Percentiles rank a stretch among this genome's conserved stretches.
phyloP scores from a whole-genome alignment of 1,140 invertebrate species.

The Drosophila nebulosa region DNA sequence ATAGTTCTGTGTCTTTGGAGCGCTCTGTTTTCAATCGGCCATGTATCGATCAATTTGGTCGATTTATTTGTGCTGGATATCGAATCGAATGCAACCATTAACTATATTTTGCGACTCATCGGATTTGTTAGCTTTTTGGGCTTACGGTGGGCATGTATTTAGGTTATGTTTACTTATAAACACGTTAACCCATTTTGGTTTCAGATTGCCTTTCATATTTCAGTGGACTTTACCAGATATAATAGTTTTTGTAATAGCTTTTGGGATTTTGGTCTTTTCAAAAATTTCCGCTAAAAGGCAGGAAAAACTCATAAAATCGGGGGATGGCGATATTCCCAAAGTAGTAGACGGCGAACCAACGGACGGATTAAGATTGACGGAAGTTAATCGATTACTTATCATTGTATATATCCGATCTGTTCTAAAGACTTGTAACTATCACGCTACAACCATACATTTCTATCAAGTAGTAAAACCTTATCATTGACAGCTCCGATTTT shows the following conservation, averaged over 20 bases:
- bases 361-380: conserved; percentile 32
- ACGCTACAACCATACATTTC: too few species aligned
- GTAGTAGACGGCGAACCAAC: conserved; percentile 63
- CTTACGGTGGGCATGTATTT: conserved; percentile 22
- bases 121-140: conserved; percentile 40
- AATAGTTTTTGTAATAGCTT: conserved; percentile 81
- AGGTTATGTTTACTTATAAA: not conserved
- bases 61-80: conserved; percentile 13
- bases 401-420: conserved; percentile 46
- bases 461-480: not conserved
- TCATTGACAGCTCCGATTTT: conserved; percentile 85
- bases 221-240: conserved; percentile 85
- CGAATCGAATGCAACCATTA: not conserved
- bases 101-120: conserved; percentile 31
- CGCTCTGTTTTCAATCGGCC: conserved; percentile 10
- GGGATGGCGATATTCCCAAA: conserved; percentile 67
- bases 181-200: not conserved
- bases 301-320: conserved; percentile 13
- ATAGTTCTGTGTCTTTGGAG: conserved; percentile 13
- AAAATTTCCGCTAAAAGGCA: conserved; percentile 6
- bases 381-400: conserved; percentile 47
- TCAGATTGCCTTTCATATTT: conserved; percentile 23
- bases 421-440: conserved; percentile 45
- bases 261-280: conserved; percentile 81
- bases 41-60: conserved; percentile 27